A percentile compares a stretch with the other conserved stretches of the same genome.
Evolutionary conservation across 2,113 vertebrate species (phyloP).

Genomic region (Ptyas mucosa): DNA sequence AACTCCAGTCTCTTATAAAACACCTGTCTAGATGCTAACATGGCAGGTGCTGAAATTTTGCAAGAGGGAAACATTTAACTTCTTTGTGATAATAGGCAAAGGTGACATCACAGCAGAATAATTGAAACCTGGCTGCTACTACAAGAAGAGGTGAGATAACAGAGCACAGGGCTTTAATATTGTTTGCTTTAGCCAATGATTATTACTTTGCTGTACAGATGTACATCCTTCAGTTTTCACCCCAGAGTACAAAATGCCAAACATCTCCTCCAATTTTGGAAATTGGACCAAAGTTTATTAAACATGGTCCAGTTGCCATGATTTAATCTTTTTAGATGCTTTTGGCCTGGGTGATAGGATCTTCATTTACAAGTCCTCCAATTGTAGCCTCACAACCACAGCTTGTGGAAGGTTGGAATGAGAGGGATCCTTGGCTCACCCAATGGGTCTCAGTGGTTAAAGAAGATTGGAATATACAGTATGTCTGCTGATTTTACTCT

Average conservation of each 20-base stretch:
- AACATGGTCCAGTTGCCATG: neutral
- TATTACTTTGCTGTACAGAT: neutral
- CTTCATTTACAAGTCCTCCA: neutral
- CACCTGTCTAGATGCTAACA: neutral
- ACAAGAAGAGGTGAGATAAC: neutral
- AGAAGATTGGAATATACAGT: neutral
- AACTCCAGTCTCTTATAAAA: neutral
- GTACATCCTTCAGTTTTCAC: neutral
- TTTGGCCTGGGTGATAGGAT: neutral
- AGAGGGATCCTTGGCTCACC: neutral
- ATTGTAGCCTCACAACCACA: no score
- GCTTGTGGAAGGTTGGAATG: neutral
- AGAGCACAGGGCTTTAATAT: neutral
- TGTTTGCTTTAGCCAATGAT: neutral
- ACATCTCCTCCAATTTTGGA: neutral
- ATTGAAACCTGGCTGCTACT: neutral
- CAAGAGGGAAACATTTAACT: neutral
- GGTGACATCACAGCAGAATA: neutral
- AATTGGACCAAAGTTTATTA: neutral
- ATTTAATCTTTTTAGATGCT: neutral
- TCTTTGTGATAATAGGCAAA: slow-evolving; percentile 13
- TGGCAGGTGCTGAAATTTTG: neutral
- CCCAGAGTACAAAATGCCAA: neutral
- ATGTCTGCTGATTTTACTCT: neutral
- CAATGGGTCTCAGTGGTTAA: neutral